Evolutionary conservation across 1,140 invertebrate genomes (phyloP), one percentile per base, ranked within the genome.

Genomic region (Drosophila teissieri): DNA sequence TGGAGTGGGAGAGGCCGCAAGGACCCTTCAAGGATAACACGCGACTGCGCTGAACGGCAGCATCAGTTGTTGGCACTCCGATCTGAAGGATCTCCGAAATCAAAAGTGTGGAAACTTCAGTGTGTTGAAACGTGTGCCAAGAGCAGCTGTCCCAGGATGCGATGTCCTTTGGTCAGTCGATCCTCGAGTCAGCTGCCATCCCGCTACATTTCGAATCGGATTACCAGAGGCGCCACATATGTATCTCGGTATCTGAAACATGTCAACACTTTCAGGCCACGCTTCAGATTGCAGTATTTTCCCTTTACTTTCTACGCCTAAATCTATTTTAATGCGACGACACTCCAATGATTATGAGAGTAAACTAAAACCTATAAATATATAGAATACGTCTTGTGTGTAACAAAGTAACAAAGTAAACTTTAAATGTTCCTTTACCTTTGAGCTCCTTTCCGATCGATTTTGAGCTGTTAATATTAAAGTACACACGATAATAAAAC

Each of bases 71-170:
- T 69, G 67, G 46, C 74, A 77, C 74, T 74, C 42, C 19, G 51
- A 51, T 57, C 61, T 67, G 42, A 67, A 72, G 68, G 53, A 80
- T 74, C 56, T 42, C 14, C 60, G 73, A 69, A 89, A 89, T 89
- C 84, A 89, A 89, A 80, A 89, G 84, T 84, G 84, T 84, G 84
- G 80, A 88, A 83, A 88, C 73, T 78, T 81, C 58, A 57, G 79
- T 68, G 64, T 57, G 64, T 74, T 89, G 82, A 89, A 84, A 74
- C 83, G 78, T 78, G 76, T 67, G 56, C 72, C 72, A 75, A 48
- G 36, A 37, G 19, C 44, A 75, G 70, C 73, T 75, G 60, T 37
- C 61, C n/a, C 60, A 39, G 52, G 45, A 73, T 36, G 40, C 46
- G 40, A 54, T 55, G 44, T 48, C 67, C 69, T 24, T 27, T 72